A percentile compares a stretch with the other conserved stretches of the same genome.
Evolutionary conservation across 2,888 invertebrate species (phyloP).

Genomic region (Perdita meconis): DNA sequence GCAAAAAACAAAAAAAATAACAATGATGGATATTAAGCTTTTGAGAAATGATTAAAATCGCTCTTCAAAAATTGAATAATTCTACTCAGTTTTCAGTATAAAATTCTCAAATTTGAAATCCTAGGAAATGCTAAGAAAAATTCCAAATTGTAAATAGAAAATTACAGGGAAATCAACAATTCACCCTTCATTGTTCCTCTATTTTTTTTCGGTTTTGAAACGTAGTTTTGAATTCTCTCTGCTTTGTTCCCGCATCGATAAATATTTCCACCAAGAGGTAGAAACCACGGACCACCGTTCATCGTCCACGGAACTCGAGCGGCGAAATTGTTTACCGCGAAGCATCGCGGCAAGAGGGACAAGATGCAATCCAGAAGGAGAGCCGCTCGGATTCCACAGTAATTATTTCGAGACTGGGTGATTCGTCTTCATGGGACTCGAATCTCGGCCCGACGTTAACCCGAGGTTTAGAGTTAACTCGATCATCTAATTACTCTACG

Average conservation of each 20-base stretch:
- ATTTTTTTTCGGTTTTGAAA: neutral
- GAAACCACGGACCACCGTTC: no score
- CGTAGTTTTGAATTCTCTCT: neutral
- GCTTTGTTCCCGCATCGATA: neutral
- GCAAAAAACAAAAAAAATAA: no score
- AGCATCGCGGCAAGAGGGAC: neutral
- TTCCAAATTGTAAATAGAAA: no score
- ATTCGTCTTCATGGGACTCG: slow-evolving; percentile 39
- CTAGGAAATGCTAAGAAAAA: no score
- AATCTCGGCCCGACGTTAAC: slow-evolving; percentile 73
- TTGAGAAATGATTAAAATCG: no score
- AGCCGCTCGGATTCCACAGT: slow-evolving; percentile 4
- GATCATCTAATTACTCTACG: slow-evolving; percentile 80
- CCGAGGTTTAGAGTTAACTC: slow-evolving; percentile 80
- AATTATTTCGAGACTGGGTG: slow-evolving; percentile 31
- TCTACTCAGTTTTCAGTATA: no score
- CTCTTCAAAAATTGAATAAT: no score
- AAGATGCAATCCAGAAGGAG: neutral
- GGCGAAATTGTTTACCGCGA: neutral
- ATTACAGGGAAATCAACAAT: no score
- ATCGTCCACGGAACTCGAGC: no score
- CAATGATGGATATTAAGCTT: no score
- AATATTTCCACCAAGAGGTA: neutral
- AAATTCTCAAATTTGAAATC: no score
- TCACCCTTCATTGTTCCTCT: no score